Conservation (phyloP, 2,113 vertebrate genomes). For the Argyrosomus japonicus region DNA sequence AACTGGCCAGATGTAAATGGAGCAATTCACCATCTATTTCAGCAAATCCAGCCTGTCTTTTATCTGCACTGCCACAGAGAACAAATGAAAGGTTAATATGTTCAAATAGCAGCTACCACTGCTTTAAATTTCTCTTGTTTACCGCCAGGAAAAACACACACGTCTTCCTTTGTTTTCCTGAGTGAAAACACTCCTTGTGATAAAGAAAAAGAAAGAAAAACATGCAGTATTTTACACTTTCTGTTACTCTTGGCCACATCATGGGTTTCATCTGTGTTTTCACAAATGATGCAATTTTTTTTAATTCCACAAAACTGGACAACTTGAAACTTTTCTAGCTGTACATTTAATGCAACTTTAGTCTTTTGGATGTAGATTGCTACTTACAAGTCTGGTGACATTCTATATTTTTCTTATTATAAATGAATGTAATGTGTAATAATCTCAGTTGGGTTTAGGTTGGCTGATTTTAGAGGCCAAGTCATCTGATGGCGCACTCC, state of each 20-base stretch:
- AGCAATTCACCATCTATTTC: conserved; percentile 61
- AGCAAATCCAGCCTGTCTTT: conserved; percentile 63
- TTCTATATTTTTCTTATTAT: too few relatives aligned
- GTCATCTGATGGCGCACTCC: too few relatives aligned
- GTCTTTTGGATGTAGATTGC: too few relatives aligned
- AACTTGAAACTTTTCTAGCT: too few relatives aligned
- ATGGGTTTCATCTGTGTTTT: not conserved
- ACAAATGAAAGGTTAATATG: conserved; percentile 80
- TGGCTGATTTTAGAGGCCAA: too few relatives aligned
- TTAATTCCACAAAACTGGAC: not conserved
- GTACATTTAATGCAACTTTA: too few relatives aligned
- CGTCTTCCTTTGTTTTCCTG: conserved; percentile 51
- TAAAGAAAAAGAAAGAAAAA: not conserved
- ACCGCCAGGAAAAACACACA: conserved; percentile 40
- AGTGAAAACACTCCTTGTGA: conserved; percentile 37
- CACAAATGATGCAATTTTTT: not conserved
- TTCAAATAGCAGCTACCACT: conserved; percentile 64
- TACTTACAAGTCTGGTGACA: too few relatives aligned
- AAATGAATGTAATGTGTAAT: too few relatives aligned
- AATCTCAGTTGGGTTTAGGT: too few relatives aligned
- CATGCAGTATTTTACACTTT: not conserved
- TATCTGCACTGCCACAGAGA: conserved; percentile 57
- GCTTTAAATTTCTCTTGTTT: conserved; percentile 50
- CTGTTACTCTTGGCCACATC: not conserved
- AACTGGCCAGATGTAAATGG: conserved; percentile 66